Evolutionary conservation across 2,797 vertebrate species (phyloP), one percentile per base, ranked within the genome.

Genomic region (Neomorphus geoffroyi): DNA sequence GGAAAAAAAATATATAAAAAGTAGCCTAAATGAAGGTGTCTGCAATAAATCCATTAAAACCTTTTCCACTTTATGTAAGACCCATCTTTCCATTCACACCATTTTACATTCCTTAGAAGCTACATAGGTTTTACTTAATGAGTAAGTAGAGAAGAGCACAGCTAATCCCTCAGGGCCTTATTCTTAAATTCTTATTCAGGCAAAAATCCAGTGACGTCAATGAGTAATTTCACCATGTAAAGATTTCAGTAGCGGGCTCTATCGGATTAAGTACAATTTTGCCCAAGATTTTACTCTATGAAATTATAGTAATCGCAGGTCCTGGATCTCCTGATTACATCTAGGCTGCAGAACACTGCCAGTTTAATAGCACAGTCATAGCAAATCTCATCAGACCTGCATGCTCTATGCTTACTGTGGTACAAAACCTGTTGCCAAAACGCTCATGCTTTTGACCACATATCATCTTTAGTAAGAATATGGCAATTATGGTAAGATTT

Each of bases 401-500:
- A 61, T 9, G 28, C 45, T 65, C 5, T 14, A 43, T 66, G 24
- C 35, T 79, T 86, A 65, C 14, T 91, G 43, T 23, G 62, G 71
- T 58, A 86, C 75, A 71, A 93, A 90, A 87, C 48, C 72, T 50
- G n/a, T 41, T 92, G 92, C 86, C 93, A 94, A 95, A 91, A 72
- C 50, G 50, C 54, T 88, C 2, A 0, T 92, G 86, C 24, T 78
- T 93, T 86, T 95, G 89, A 93, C 86, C 88, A 61, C 61, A 89
- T 71, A 7, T 92, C 70, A 18, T 92, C 33, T 96, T 88, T 79
- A 78, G 61, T 72, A 94, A 80, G 75, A 96, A 93, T 16, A 33
- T 73, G 92, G 75, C 80, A 96, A 82, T 97, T 96, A 86, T 69
- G 95, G 95, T 75, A 46, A 69, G 71, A 48, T 90, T 97, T 96